Conservation (phyloP, 92 coral and sea anemone species). For the Porites lobata region DNA sequence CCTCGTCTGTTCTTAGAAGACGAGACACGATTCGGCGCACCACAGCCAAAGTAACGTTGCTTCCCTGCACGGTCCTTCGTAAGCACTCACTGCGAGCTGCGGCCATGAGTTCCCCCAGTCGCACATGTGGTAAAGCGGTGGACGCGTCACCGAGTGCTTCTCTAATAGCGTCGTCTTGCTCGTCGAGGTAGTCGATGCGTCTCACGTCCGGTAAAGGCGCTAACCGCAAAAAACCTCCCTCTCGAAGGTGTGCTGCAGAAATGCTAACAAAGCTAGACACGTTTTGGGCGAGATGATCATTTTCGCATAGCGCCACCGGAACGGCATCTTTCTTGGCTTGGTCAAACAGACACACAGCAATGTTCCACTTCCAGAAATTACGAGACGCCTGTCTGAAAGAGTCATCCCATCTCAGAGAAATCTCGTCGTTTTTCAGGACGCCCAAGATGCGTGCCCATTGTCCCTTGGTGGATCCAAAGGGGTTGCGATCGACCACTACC, state of each 20-base stretch:
- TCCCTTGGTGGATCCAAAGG: not conserved
- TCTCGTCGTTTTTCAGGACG: not conserved
- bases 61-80: not conserved
- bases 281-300: not conserved
- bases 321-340: not conserved
- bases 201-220: too few species aligned
- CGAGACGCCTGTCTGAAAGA: too few species aligned
- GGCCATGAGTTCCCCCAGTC: not conserved
- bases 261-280: not conserved
- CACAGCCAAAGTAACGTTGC: too few species aligned
- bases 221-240: not conserved
- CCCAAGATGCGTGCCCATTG: slow-evolving; percentile 7
- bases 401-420: not conserved
- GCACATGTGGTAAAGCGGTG: not conserved
- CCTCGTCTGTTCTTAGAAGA: not conserved
- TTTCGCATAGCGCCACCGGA: not conserved
- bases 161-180: not conserved
- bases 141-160: not conserved
- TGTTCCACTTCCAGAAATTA: not conserved
- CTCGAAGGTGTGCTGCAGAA: not conserved
- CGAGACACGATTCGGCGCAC: not conserved
- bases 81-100: not conserved
- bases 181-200: not conserved
- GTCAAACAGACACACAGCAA: not conserved
- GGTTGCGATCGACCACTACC: slow-evolving; percentile 4